phyloP scores from a whole-genome alignment of 2,797 vertebrate genomes.

The Galagoides demidoff region DNA sequence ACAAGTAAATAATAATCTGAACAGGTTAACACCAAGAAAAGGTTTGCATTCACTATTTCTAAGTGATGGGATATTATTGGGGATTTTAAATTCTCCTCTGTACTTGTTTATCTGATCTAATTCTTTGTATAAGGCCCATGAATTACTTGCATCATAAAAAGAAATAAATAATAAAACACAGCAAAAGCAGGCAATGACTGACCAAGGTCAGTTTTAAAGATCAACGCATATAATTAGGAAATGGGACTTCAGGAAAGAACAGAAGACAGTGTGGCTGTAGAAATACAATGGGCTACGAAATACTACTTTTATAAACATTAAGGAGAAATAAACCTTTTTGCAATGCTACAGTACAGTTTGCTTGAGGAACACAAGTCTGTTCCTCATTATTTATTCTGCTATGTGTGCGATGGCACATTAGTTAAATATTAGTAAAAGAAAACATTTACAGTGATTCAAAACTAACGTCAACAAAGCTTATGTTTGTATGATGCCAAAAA shows the following conservation, averaged over 20 bases:
- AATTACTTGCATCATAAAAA: conserved; percentile 57
- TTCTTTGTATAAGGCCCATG: background rate
- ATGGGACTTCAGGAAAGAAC: background rate
- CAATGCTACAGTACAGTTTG: conserved; percentile 19
- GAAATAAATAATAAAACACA: conserved; percentile 46
- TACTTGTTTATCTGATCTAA: conserved; percentile 50
- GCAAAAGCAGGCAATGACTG: conserved; percentile 55
- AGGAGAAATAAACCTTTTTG: background rate
- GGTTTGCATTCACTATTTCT: conserved; percentile 55
- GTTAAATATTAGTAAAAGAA: conserved; percentile 61
- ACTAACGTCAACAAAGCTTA: conserved; percentile 47
- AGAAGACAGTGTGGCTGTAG: background rate
- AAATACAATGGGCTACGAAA: background rate
- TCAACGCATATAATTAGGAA: conserved; percentile 54
- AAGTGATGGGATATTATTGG: conserved; percentile 32
- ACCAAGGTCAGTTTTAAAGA: conserved; percentile 63
- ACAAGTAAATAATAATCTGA: conserved; percentile 64
- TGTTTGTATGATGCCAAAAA: conserved; percentile 47
- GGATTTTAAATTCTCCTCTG: conserved; percentile 64
- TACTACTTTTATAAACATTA: background rate
- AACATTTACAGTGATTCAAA: conserved; percentile 53
- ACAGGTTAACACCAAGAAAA: conserved; percentile 66
- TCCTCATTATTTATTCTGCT: conserved; percentile 44
- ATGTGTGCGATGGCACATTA: conserved; percentile 44
- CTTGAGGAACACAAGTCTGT: background rate